Conservation (phyloP, 1,140 invertebrate genomes). For the Potamilus streckersoni region DNA sequence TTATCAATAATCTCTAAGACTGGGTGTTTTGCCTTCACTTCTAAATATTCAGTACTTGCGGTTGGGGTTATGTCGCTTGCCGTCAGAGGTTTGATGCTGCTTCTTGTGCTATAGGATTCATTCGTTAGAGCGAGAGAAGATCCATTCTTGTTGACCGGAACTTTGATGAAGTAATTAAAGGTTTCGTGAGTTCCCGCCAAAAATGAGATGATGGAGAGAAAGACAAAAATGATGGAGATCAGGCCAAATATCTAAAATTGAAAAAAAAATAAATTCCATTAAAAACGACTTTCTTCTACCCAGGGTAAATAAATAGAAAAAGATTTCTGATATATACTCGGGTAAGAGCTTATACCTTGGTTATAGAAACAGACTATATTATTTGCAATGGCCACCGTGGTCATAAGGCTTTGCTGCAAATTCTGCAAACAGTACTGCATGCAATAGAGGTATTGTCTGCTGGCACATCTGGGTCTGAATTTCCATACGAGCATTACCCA, state of each 20-base stretch:
- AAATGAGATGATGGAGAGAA: conserved; percentile 25
- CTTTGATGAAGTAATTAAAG: conserved; percentile 13
- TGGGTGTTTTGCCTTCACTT: conserved; percentile 30
- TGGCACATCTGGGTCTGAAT: no score
- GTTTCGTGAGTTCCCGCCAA: conserved; percentile 22
- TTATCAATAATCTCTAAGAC: conserved; percentile 40
- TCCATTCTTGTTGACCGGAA: neutral
- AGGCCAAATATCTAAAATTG: conserved; percentile 19
- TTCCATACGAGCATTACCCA: no score
- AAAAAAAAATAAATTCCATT: neutral
- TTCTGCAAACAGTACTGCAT: no score
- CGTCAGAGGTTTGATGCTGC: neutral
- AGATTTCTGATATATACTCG: no score
- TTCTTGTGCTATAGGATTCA: neutral
- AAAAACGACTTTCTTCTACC: no score
- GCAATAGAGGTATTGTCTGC: no score
- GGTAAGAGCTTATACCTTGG: no score
- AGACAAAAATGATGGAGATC: conserved; percentile 16
- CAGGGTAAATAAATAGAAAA: no score
- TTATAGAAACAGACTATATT: no score
- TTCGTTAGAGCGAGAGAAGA: neutral
- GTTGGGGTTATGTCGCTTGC: neutral
- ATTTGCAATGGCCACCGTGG: no score
- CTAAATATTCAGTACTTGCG: neutral
- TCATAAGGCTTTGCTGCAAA: no score